Evolutionary conservation across 1,140 invertebrate genomes (phyloP).

Genomic region (Drosophila tristis): DNA sequence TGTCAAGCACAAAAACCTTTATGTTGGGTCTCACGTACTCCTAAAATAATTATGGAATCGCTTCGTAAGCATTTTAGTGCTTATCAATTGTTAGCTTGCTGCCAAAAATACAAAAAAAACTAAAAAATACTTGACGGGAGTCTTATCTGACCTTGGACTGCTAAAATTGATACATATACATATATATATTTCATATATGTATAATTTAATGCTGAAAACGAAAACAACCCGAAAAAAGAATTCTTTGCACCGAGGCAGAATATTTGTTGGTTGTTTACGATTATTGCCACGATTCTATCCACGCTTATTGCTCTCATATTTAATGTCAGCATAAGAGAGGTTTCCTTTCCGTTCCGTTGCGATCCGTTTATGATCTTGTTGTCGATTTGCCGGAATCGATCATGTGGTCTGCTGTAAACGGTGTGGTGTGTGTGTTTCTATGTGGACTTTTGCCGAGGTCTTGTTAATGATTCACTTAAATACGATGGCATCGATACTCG

Average conservation of each 20-base stretch:
- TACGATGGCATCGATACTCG: slow-evolving; percentile 13
- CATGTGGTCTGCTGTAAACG: slow-evolving; percentile 45
- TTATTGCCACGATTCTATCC: slow-evolving; percentile 43
- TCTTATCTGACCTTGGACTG: slow-evolving; percentile 54
- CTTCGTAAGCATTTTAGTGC: slow-evolving; percentile 24
- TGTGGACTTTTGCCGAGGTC: slow-evolving; percentile 17
- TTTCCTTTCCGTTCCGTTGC: too few relatives aligned
- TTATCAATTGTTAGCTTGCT: slow-evolving; percentile 36
- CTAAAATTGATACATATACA: neutral
- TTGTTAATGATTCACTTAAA: slow-evolving; percentile 69
- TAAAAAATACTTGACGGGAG: slow-evolving; percentile 28
- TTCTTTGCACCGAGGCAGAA: slow-evolving; percentile 28
- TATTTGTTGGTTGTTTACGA: slow-evolving; percentile 49
- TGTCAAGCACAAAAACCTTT: slow-evolving; percentile 37
- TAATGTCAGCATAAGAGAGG: neutral
- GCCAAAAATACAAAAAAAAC: slow-evolving; percentile 13
- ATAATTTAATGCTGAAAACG: slow-evolving; percentile 31
- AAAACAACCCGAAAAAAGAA: slow-evolving; percentile 29
- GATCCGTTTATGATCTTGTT: slow-evolving; percentile 70
- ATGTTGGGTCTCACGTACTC: slow-evolving; percentile 35
- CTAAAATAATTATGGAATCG: slow-evolving; percentile 30
- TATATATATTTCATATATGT: too few relatives aligned
- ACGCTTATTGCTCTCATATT: neutral
- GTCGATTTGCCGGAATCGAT: slow-evolving; percentile 43
- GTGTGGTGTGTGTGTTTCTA: slow-evolving; percentile 44